Evolutionary conservation across 2,113 vertebrate species (phyloP).

Genomic region (Malaclemys terrapin): DNA sequence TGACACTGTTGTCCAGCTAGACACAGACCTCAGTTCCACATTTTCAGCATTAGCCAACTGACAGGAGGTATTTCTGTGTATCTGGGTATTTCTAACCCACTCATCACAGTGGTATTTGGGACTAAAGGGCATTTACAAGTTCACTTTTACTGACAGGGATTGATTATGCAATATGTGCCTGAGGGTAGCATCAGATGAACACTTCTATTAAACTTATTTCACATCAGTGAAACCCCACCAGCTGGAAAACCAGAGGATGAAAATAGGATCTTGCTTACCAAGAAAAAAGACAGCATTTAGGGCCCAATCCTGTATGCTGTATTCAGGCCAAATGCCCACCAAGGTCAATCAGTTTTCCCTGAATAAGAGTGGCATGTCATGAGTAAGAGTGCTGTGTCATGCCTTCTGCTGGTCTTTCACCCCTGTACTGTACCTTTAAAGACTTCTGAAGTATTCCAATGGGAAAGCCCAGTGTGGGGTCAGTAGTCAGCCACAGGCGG

Average conservation of each 20-base stretch:
- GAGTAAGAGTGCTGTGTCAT: rapidly evolving
- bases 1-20: conserved; percentile 13
- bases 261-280: neutral
- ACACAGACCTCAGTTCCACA: neutral
- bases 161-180: neutral
- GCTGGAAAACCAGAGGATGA: neutral
- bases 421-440: conserved; percentile 83
- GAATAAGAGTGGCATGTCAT: neutral
- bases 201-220: neutral
- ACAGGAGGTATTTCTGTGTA: neutral
- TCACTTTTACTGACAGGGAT: conserved; percentile 24
- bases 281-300: neutral
- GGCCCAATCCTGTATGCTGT: neutral
- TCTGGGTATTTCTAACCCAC: neutral
- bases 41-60: neutral
- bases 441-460: conserved; percentile 95
- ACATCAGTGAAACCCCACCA: neutral
- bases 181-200: neutral
- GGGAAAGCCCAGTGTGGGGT: conserved; percentile 92
- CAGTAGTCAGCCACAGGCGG: conserved; percentile 97
- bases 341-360: neutral
- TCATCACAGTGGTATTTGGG: neutral
- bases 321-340: neutral
- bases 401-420: neutral
- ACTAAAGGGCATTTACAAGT: neutral